These are phyloP conservation scores for Aurelia aurita complex sp. Pacific DNA, from an alignment of 30 jellyfish, hydroid and myxozoan genomes.

Conservation along the genomic window DNA sequence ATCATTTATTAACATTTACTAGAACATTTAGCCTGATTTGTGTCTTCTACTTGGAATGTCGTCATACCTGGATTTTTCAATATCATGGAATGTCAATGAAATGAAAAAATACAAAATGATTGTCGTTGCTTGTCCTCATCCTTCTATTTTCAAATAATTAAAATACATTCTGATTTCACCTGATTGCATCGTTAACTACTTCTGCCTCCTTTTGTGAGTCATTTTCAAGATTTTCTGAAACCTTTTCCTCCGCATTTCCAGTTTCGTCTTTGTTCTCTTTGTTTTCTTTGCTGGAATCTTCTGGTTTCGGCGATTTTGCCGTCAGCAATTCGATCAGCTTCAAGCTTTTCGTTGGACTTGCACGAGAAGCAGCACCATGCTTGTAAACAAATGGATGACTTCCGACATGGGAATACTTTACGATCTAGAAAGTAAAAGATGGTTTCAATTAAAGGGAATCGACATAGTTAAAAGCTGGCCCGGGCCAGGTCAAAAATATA, in stretches of 20 bases:
- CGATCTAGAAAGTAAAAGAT: slow-evolving; percentile 31
- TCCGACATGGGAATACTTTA: slow-evolving; percentile 72
- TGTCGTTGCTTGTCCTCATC: too few species aligned
- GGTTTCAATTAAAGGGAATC: too few species aligned
- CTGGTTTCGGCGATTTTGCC: slow-evolving; percentile 37
- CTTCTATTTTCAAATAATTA: too few species aligned
- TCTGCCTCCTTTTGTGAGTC: slow-evolving; percentile 23
- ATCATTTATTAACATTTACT: too few species aligned
- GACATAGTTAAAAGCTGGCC: too few species aligned
- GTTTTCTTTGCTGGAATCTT: slow-evolving; percentile 4
- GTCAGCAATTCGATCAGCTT: slow-evolving; percentile 65
- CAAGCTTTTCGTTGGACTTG: slow-evolving; percentile 63
- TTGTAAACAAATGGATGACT: slow-evolving; percentile 59
- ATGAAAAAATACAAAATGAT: too few species aligned
- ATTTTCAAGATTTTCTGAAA: slow-evolving; percentile 3
- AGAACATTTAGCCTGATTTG: too few species aligned
- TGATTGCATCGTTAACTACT: slow-evolving; percentile 33
- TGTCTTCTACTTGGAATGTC: too few species aligned
- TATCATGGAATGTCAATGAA: too few species aligned
- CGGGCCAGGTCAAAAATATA: too few species aligned
- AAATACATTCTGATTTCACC: slow-evolving; percentile 4
- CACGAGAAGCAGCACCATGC: slow-evolving; percentile 76
- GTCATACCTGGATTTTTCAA: too few species aligned
- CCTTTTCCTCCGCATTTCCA: slow-evolving; percentile 11
- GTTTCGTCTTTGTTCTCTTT: slow-evolving; percentile 33